Percentiles rank a stretch among this genome's conserved stretches.
Evolutionary conservation across 2,888 invertebrate genomes (phyloP).

Genomic region (Notodonta dromedarius): DNA sequence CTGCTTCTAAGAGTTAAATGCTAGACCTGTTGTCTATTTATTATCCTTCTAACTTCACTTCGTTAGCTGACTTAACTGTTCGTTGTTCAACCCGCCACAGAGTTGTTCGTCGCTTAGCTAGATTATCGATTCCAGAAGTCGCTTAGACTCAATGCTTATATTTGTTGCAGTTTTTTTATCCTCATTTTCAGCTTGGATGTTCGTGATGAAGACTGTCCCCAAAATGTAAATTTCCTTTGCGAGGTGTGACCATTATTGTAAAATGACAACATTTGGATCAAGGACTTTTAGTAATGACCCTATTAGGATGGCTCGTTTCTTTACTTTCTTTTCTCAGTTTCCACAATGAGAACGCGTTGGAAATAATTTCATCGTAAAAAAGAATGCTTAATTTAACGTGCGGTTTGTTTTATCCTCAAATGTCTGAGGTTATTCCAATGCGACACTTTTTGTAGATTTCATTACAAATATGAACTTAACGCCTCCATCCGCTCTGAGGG

Average conservation of each 20-base stretch:
- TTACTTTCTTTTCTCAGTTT: conserved; percentile 24
- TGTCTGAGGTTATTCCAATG: background rate
- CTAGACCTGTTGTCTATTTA: too few relatives aligned
- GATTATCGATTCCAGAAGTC: too few relatives aligned
- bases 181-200: too few relatives aligned
- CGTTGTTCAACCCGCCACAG: too few relatives aligned
- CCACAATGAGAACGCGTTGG: conserved; percentile 24
- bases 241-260: conserved; percentile 53
- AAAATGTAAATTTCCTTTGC: conserved; percentile 49
- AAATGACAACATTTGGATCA: conserved; percentile 51
- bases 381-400: conserved; percentile 31
- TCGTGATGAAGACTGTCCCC: conserved; percentile 13
- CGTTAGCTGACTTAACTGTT: too few relatives aligned
- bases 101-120: too few relatives aligned
- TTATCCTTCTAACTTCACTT: too few relatives aligned
- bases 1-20: too few relatives aligned
- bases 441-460: background rate
- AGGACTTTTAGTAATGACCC: conserved; percentile 44
- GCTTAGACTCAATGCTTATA: too few relatives aligned
- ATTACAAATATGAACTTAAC: background rate
- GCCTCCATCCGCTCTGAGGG: background rate
- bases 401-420: conserved; percentile 19
- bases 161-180: too few relatives aligned
- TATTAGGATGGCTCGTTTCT: conserved; percentile 36
- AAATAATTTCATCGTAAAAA: conserved; percentile 32